Conservation (phyloP, 2,797 vertebrate genomes). For the Syngnathus acus region DNA sequence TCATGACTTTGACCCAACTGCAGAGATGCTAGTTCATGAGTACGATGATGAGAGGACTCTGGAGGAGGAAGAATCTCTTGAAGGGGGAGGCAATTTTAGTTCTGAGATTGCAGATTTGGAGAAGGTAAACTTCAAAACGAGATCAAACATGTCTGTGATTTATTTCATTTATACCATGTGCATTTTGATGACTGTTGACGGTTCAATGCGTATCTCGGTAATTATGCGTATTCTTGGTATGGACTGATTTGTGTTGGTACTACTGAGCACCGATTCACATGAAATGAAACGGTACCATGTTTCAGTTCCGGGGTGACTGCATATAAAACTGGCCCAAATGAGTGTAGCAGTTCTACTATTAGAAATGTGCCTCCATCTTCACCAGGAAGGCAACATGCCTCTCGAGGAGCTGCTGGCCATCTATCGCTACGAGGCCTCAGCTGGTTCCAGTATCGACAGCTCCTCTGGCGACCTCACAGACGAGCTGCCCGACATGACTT, state of each 20-base stretch:
- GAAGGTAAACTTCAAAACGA: slow-evolving; percentile 72
- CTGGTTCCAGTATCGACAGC: slow-evolving; percentile 85
- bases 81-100: slow-evolving; percentile 85
- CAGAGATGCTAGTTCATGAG: slow-evolving; percentile 97
- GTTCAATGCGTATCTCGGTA: too few relatives aligned
- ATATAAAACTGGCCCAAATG: too few relatives aligned
- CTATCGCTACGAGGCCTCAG: slow-evolving; percentile 88
- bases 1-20: slow-evolving; percentile 97
- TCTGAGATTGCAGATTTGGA: slow-evolving; percentile 95
- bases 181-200: not conserved
- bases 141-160: not conserved
- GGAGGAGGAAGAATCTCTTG: slow-evolving; percentile 93
- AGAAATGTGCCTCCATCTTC: not conserved
- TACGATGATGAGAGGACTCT: slow-evolving; percentile 94
- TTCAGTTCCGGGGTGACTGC: too few relatives aligned
- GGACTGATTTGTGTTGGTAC: too few relatives aligned
- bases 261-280: too few relatives aligned
- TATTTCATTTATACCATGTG: not conserved
- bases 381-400: slow-evolving; percentile 94
- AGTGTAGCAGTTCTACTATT: too few relatives aligned
- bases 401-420: slow-evolving; percentile 91
- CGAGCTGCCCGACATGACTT: slow-evolving; percentile 95
- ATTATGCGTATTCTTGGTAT: too few relatives aligned
- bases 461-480: slow-evolving; percentile 93
- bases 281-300: too few relatives aligned